These are phyloP conservation scores for Oxyura jamaicensis DNA, from an alignment of 2,113 vertebrate species.

Conservation along the genomic window DNA sequence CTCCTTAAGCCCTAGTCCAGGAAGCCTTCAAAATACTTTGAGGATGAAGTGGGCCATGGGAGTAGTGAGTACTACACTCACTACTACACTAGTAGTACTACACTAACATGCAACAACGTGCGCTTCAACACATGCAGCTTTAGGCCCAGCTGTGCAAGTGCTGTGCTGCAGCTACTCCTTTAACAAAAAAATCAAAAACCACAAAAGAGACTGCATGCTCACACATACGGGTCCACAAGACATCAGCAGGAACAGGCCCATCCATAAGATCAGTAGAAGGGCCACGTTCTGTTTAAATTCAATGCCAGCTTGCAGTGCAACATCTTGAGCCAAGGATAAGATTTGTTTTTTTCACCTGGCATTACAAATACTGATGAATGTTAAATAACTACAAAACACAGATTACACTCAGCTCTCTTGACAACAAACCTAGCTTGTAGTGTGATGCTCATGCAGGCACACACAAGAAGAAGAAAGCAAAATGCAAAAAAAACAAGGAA, in stretches of 20 bases:
- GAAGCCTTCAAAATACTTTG: slow-evolving; percentile 5
- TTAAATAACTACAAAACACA: slow-evolving; percentile 6
- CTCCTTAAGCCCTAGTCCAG: not conserved
- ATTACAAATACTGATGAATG: slow-evolving; percentile 12
- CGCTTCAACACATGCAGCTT: not conserved
- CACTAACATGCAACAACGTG: not conserved
- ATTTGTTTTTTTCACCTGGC: not conserved
- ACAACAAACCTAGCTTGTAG: not conserved
- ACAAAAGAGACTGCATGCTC: accelerated
- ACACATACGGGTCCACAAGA: not conserved
- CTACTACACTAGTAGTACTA: no score
- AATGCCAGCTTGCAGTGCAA: not conserved
- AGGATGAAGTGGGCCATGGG: not conserved
- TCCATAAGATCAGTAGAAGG: not conserved
- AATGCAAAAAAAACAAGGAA: slow-evolving; percentile 27
- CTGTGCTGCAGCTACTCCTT: not conserved
- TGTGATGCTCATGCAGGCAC: not conserved
- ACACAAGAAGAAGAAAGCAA: not conserved
- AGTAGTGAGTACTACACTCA: not conserved
- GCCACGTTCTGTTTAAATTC: not conserved
- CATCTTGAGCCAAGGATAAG: not conserved
- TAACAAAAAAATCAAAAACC: not conserved
- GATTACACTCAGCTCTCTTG: not conserved
- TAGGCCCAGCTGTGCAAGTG: not conserved
- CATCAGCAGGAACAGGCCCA: not conserved